Evolutionary conservation across 2,888 invertebrate species (phyloP).

Genomic region (Xylota sylvarum): DNA sequence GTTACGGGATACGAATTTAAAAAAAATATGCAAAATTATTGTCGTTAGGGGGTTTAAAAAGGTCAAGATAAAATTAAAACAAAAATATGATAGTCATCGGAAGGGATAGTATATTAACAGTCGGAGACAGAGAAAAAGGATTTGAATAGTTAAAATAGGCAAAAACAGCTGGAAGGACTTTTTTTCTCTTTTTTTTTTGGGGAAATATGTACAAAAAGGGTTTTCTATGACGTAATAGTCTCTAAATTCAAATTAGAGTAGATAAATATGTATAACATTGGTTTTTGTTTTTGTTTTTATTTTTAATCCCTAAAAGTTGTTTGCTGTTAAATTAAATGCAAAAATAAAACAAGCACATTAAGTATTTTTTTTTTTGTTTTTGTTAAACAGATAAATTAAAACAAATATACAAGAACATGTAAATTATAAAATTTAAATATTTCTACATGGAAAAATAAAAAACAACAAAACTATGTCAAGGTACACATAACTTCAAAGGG

Average conservation of each 20-base stretch:
- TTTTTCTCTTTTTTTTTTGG: neutral
- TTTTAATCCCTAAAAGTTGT: neutral
- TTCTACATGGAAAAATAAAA: no score
- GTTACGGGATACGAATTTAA: conserved; percentile 18
- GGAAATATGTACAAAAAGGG: neutral
- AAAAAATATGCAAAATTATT: neutral
- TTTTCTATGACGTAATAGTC: neutral
- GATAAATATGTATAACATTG: neutral
- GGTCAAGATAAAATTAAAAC: conserved; percentile 1
- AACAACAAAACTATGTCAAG: no score
- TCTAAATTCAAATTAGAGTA: neutral
- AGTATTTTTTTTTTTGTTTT: neutral
- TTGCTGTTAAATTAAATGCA: neutral
- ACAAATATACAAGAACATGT: no score
- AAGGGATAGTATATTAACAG: neutral
- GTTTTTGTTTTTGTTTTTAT: no score
- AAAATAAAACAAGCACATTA: neutral
- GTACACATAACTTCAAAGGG: no score
- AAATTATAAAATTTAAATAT: no score
- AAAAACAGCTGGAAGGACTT: neutral
- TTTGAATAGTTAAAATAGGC: neutral
- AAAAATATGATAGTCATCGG: neutral
- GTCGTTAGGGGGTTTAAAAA: neutral
- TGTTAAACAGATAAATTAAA: neutral
- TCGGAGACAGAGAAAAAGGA: neutral